Base-by-base conservation (phyloP, 2,113 vertebrate species). In the Circaetus cinerascens region DNA sequence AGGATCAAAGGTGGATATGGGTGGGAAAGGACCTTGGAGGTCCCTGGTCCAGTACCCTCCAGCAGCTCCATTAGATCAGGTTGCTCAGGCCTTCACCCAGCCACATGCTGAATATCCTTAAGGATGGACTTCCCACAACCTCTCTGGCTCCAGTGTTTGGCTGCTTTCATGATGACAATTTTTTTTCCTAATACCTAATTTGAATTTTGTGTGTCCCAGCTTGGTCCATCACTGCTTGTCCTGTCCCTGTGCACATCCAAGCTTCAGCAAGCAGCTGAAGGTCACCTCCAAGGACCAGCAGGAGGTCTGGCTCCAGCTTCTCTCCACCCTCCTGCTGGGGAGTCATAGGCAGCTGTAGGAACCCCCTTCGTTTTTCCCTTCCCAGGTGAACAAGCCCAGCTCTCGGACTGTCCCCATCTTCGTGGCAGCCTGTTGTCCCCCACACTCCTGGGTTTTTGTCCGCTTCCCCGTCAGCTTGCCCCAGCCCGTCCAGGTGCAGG, bases 81-180 rank as follows among this genome's bases (percentile, higher is more conserved):
- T 60, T 73, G 68, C 45, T 76, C 57, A 94, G 36, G 40, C 50
- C 15, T 43, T 66, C 41, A 69, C 17, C 32, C 73, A 88, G 51
- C 38, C 25, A 13, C 22, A 5, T 64, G 48, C 43, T 64, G 27
- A 36, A 12, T 32, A 8, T 48, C 66, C 46, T 7, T 41, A 17
- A 45, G 69, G 60, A 59, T 45, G 32, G 34, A n/a, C 5, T 17
- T 41, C 40, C n/a, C 57, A 22, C 21, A 20, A 30, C 26, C 50
- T 64, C 38, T 75, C 45, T 83, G 60, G 12, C 4, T 29, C 50
- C 1, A 1, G 7, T 19, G 4, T 74, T 66, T 60, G 7, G 32
- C 30, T 0, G 0, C 23, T 10, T 41, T 74, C 40, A 9, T 11
- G 11, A 38, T n/a, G 46, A 10, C 32, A 4, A 0, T 40, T 67